A percentile compares a stretch with the other conserved stretches of the same genome.
These are phyloP conservation scores for Nothoprocta perdicaria DNA, from an alignment of 2,113 vertebrate species.

Conservation along the genomic window DNA sequence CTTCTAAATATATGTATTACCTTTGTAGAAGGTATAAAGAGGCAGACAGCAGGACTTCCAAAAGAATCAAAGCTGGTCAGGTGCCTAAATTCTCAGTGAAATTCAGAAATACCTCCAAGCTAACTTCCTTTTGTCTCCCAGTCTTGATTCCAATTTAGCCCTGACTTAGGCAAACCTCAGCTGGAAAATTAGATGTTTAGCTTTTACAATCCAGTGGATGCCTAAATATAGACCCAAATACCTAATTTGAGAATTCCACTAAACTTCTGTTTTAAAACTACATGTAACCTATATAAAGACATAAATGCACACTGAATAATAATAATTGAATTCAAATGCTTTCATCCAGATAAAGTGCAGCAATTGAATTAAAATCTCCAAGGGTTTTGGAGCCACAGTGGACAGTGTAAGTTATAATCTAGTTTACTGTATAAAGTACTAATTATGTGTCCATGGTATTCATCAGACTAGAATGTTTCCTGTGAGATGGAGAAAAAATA, in stretches of 20 bases:
- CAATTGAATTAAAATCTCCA: constrained; percentile 40
- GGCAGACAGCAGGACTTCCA: background rate
- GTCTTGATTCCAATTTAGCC: background rate
- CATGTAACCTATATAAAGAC: background rate
- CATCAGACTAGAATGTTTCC: constrained; percentile 29
- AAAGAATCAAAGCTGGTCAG: background rate
- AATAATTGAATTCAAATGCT: constrained; percentile 15
- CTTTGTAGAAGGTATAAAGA: background rate
- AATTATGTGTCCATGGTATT: constrained; percentile 11
- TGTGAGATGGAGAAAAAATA: constrained; percentile 18
- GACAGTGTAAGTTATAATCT: constrained; percentile 30
- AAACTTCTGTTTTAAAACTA: background rate
- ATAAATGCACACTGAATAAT: background rate
- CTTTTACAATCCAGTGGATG: background rate
- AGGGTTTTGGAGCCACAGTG: constrained; percentile 21
- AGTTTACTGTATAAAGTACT: constrained; percentile 44
- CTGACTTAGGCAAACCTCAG: background rate
- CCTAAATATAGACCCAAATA: constrained; percentile 40
- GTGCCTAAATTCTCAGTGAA: background rate
- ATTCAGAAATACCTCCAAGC: background rate
- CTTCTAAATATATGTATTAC: too few species aligned
- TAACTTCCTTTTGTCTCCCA: background rate
- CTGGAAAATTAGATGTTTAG: constrained; percentile 15
- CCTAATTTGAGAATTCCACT: constrained; percentile 46
- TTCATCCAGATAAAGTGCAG: constrained; percentile 47